Conservation (phyloP, 1,140 invertebrate genomes). For the Contarinia nasturtii region DNA sequence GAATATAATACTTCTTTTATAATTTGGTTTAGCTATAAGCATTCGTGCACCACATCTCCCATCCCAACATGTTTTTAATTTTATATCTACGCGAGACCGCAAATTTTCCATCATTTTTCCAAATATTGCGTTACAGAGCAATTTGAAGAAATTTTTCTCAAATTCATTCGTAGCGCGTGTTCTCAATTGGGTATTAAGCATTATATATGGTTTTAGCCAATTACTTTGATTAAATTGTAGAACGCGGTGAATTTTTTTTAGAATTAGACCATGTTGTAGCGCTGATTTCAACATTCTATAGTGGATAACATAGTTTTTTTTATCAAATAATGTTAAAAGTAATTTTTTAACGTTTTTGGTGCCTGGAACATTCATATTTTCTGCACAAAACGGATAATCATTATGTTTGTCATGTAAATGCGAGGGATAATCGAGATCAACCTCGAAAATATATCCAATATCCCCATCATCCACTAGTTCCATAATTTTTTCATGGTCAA, state of each 20-base stretch:
- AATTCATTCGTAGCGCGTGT: conserved; percentile 22
- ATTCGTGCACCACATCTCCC: conserved; percentile 14
- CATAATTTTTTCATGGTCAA: conserved; percentile 5
- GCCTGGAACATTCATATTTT: conserved; percentile 11
- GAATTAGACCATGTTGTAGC: conserved; percentile 16
- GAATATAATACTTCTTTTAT: conserved; percentile 17
- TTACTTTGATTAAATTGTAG: conserved; percentile 28
- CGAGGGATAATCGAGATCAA: conserved; percentile 17
- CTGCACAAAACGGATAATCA: conserved; percentile 27
- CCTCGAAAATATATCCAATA: conserved; percentile 32
- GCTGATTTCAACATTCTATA: too few relatives aligned
- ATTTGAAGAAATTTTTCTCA: conserved; percentile 31
- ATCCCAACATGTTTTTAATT: conserved; percentile 18
- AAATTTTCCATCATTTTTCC: conserved; percentile 31
- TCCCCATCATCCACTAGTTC: conserved; percentile 18
- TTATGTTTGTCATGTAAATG: conserved; percentile 30
- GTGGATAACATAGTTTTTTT: too few relatives aligned
- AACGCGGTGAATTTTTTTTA: conserved; percentile 28
- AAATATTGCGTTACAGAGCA: conserved; percentile 28
- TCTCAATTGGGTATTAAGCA: conserved; percentile 23
- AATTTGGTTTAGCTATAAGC: conserved; percentile 21
- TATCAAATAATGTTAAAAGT: too few relatives aligned
- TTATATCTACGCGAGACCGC: conserved; percentile 24
- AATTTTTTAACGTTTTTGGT: conserved; percentile 8
- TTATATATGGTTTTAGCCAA: conserved; percentile 28